Evolutionary conservation across 2,888 invertebrate genomes (phyloP).

Genomic region (Carterocephalus palaemon): DNA sequence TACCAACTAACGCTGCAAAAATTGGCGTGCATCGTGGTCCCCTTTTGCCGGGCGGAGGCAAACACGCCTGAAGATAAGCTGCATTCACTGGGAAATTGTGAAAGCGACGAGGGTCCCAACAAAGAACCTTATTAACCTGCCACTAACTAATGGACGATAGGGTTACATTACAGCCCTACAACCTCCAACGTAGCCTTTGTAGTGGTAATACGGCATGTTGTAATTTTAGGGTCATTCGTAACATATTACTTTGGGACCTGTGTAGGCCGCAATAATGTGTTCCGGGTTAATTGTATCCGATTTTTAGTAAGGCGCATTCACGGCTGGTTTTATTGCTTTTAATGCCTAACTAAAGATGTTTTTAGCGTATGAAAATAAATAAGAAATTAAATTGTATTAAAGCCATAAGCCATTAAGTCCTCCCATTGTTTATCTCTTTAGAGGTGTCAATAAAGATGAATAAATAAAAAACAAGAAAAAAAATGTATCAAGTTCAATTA

Average conservation of each 20-base stretch:
- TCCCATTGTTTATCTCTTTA: too few species aligned
- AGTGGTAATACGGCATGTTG: conserved; percentile 53
- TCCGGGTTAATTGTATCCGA: conserved; percentile 27
- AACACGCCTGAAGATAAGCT: conserved; percentile 68
- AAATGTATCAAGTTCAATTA: too few species aligned
- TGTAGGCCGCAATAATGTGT: conserved; percentile 23
- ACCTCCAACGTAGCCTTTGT: conserved; percentile 48
- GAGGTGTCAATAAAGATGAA: too few species aligned
- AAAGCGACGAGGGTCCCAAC: conserved; percentile 56
- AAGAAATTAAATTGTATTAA: too few species aligned
- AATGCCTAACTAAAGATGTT: too few species aligned
- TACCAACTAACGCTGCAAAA: conserved; percentile 63
- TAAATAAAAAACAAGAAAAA: too few species aligned
- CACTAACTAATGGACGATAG: conserved; percentile 71
- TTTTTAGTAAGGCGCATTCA: conserved; percentile 24
- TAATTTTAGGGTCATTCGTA: conserved; percentile 47
- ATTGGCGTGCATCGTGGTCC: conserved; percentile 47
- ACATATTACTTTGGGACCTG: conserved; percentile 19
- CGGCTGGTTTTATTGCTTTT: conserved; percentile 5
- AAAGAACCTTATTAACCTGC: conserved; percentile 73
- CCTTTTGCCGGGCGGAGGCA: conserved; percentile 56
- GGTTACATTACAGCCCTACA: conserved; percentile 53
- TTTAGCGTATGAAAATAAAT: too few species aligned
- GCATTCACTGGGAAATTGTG: conserved; percentile 72
- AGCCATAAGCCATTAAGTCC: too few species aligned